A percentile compares a stretch with the other conserved stretches of the same genome.
These are phyloP conservation scores for Euzophera pinguis DNA, from an alignment of 2,888 invertebrate genomes.

Conservation along the genomic window DNA sequence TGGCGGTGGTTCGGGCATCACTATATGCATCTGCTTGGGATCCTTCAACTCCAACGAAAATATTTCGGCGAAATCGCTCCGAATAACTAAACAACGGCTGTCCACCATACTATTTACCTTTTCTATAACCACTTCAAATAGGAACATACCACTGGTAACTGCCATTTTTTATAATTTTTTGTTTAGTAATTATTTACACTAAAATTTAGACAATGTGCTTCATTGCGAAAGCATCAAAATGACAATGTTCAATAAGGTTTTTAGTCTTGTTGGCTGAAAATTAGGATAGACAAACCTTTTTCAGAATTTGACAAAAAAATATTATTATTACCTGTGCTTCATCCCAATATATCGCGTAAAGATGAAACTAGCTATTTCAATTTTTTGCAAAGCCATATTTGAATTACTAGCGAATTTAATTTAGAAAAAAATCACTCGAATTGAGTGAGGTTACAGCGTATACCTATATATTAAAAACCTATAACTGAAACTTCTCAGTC, in stretches of 20 bases:
- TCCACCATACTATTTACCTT: slow-evolving; percentile 54
- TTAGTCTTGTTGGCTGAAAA: neutral
- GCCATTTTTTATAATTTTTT: slow-evolving; percentile 46
- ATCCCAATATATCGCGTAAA: too few relatives aligned
- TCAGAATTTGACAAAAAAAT: too few relatives aligned
- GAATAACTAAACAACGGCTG: slow-evolving; percentile 53
- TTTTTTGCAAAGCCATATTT: too few relatives aligned
- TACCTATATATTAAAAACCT: too few relatives aligned
- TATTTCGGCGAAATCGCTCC: slow-evolving; percentile 64
- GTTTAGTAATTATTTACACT: slow-evolving; percentile 14
- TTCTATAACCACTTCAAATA: slow-evolving; percentile 68
- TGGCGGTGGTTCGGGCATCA: slow-evolving; percentile 66
- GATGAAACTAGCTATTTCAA: too few relatives aligned
- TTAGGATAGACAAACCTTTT: too few relatives aligned
- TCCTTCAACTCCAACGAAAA: slow-evolving; percentile 69
- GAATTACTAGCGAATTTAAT: too few relatives aligned
- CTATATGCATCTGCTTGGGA: slow-evolving; percentile 68
- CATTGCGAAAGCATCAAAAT: slow-evolving; percentile 23
- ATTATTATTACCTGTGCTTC: too few relatives aligned
- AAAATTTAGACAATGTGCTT: slow-evolving; percentile 9
- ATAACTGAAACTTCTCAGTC: too few relatives aligned
- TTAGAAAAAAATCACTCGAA: too few relatives aligned
- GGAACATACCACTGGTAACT: slow-evolving; percentile 60
- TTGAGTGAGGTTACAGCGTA: too few relatives aligned
- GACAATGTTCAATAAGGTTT: neutral